phyloP scores from a whole-genome alignment of 2,797 vertebrate species.

The Pipistrellus pipistrellus region DNA sequence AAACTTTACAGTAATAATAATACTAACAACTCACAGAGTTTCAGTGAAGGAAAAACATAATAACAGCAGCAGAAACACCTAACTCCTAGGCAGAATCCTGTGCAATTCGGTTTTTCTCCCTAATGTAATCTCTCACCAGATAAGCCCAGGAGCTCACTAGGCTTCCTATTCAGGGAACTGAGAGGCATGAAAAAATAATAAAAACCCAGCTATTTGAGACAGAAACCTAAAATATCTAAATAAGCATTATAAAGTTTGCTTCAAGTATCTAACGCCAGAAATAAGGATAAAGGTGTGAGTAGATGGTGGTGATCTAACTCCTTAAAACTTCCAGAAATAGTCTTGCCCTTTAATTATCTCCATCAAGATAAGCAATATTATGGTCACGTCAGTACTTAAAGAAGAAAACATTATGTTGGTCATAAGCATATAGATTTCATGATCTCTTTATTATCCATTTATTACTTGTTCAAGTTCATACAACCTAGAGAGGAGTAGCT shows the following conservation, averaged over 20 bases:
- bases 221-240: slow-evolving; percentile 22
- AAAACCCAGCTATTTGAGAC: background rate
- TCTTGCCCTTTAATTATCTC: slow-evolving; percentile 20
- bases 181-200: background rate
- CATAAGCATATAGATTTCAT: slow-evolving; percentile 27
- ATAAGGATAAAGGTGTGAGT: background rate
- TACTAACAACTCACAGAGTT: background rate
- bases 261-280: slow-evolving; percentile 4
- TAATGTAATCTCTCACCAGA: slow-evolving; percentile 31
- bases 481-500: background rate
- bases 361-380: slow-evolving; percentile 30
- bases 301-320: background rate
- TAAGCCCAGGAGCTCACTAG: background rate
- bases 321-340: slow-evolving; percentile 40
- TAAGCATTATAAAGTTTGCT: background rate
- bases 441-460: slow-evolving; percentile 56
- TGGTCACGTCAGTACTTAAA: background rate
- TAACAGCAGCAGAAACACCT: background rate
- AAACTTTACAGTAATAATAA: background rate
- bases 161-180: background rate
- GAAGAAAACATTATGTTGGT: background rate
- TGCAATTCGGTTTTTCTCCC: background rate
- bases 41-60: background rate
- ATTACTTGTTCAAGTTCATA: background rate
- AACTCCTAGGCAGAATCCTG: background rate